Evolutionary conservation across 2,888 invertebrate species (phyloP).

Genomic region (Ophioninae sp.): DNA sequence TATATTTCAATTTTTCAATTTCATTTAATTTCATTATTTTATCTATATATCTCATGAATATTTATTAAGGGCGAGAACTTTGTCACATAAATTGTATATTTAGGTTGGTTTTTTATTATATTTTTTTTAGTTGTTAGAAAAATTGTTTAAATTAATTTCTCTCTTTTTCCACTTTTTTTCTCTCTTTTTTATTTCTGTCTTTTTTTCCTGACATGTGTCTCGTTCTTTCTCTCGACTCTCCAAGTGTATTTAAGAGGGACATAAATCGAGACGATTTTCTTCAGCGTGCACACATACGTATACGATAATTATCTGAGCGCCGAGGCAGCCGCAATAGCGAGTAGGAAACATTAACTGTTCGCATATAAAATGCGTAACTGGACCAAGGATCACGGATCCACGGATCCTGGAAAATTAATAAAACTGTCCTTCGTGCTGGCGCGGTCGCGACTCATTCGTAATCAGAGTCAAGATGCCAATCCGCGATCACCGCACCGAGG

Average conservation of each 20-base stretch:
- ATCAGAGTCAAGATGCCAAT: not conserved
- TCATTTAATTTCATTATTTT: too few species aligned
- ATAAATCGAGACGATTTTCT: conserved; percentile 63
- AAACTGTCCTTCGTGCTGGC: conserved; percentile 53
- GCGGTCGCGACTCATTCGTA: not conserved
- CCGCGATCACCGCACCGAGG: too few species aligned
- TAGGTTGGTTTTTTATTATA: too few species aligned
- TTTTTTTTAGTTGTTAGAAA: too few species aligned
- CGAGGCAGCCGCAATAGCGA: conserved; percentile 21
- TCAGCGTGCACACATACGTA: conserved; percentile 19
- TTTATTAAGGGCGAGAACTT: too few species aligned
- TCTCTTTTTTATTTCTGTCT: too few species aligned
- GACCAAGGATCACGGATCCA: conserved; percentile 68
- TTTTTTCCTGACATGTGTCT: not conserved
- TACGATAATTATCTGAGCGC: conserved; percentile 51
- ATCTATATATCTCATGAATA: too few species aligned
- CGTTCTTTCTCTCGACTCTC: conserved; percentile 26
- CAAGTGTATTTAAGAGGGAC: conserved; percentile 59
- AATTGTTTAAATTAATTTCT: too few species aligned
- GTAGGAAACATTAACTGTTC: conserved; percentile 34
- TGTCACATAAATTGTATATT: too few species aligned
- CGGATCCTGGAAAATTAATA: conserved; percentile 64
- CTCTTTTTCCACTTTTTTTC: not conserved
- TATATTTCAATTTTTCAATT: too few species aligned
- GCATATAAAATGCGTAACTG: conserved; percentile 53